These are phyloP conservation scores for Sminthurides aquaticus DNA, from an alignment of 2,888 invertebrate species.

Conservation along the genomic window DNA sequence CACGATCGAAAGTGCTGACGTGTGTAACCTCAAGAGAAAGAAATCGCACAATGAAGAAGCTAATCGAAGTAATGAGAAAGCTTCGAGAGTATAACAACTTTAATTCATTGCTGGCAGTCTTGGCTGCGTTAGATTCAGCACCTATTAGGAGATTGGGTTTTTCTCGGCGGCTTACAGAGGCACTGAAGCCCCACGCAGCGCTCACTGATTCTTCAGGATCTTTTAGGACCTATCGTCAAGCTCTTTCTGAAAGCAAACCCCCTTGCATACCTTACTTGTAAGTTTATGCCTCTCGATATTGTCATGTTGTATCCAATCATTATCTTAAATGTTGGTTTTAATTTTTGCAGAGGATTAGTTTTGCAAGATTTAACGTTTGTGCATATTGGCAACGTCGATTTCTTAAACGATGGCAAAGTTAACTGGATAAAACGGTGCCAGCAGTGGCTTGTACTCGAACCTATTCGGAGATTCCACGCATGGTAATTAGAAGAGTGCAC, in stretches of 20 bases:
- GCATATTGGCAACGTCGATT: constrained; percentile 91
- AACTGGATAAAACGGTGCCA: constrained; percentile 99
- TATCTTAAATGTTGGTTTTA: neutral
- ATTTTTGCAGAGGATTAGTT: constrained; percentile 76
- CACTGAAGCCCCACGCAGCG: constrained; percentile 86
- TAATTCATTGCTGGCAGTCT: constrained; percentile 91
- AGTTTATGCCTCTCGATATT: constrained; percentile 46
- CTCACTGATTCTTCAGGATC: constrained; percentile 97
- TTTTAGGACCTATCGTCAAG: constrained; percentile 91
- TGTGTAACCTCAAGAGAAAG: constrained; percentile 89
- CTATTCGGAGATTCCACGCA: constrained; percentile 94
- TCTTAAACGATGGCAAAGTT: constrained; percentile 72
- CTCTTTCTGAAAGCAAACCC: constrained; percentile 86
- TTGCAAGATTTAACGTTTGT: constrained; percentile 98
- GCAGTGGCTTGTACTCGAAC: constrained; percentile 95
- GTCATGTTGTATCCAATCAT: neutral
- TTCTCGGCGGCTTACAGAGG: constrained; percentile 84
- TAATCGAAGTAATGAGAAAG: constrained; percentile 97
- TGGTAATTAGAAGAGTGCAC: too few relatives aligned
- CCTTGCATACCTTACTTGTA: constrained; percentile 99
- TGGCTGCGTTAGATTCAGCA: constrained; percentile 94
- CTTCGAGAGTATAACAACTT: constrained; percentile 95
- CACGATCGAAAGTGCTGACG: constrained; percentile 83
- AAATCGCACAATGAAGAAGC: constrained; percentile 87
- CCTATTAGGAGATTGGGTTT: constrained; percentile 87